A percentile compares a stretch with the other conserved stretches of the same genome.
phyloP scores from a whole-genome alignment of 2,888 invertebrate genomes.

The Hybos culiciformis region DNA sequence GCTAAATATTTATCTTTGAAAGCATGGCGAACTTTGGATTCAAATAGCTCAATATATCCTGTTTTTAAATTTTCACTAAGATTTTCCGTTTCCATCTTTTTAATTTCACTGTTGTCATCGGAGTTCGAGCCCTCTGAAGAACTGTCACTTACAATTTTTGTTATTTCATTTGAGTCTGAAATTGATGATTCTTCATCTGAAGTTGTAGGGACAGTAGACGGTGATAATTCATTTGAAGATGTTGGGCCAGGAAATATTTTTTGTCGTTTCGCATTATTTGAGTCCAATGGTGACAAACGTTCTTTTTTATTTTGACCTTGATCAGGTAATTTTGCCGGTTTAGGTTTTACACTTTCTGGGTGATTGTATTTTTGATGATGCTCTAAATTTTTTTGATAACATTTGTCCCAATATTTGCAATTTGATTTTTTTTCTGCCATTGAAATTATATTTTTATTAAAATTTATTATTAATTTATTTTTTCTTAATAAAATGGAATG shows the following conservation, averaged over 20 bases:
- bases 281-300: background rate
- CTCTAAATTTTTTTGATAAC: constrained; percentile 66
- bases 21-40: constrained; percentile 25
- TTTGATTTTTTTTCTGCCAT: constrained; percentile 33
- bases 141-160: constrained; percentile 5
- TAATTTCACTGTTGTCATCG: constrained; percentile 19
- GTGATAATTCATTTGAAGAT: background rate
- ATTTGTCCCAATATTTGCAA: constrained; percentile 66
- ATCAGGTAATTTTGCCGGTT: background rate
- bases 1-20: constrained; percentile 34
- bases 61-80: too few species aligned
- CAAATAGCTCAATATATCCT: constrained; percentile 26
- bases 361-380: constrained; percentile 67
- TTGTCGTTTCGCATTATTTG: background rate
- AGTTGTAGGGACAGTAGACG: background rate
- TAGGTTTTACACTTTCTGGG: constrained; percentile 32
- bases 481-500: too few species aligned
- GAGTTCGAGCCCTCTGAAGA: constrained; percentile 5
- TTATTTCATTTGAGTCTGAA: constrained; percentile 13
- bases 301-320: background rate
- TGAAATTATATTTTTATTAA: too few species aligned
- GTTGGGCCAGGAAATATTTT: background rate
- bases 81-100: constrained; percentile 25
- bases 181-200: constrained; percentile 16
- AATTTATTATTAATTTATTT: too few species aligned